phyloP scores from a whole-genome alignment of 2,797 vertebrate genomes.

The Sparus aurata region DNA sequence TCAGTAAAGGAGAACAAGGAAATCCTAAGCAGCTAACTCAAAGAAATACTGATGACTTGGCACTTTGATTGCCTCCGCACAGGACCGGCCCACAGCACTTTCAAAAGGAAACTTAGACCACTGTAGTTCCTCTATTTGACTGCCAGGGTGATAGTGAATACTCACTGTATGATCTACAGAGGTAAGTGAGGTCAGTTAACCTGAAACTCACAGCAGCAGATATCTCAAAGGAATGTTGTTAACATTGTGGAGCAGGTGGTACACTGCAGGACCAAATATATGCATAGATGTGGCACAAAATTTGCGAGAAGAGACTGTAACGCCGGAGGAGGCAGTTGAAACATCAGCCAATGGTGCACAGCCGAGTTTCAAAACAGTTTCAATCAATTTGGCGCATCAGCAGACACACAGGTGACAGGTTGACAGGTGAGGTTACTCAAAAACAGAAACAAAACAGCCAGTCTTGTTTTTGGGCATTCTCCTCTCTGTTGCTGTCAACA shows the following conservation, averaged over 20 bases:
- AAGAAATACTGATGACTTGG: slow-evolving; percentile 7
- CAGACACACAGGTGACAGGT: too few species aligned
- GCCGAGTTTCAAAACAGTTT: too few species aligned
- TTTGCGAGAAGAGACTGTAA: too few species aligned
- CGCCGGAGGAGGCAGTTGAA: too few species aligned
- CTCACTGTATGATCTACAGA: not conserved
- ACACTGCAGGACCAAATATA: not conserved
- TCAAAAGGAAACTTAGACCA: not conserved
- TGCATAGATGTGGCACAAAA: too few species aligned
- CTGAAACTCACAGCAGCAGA: not conserved
- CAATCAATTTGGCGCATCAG: too few species aligned
- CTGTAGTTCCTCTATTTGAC: not conserved
- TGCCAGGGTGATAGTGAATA: not conserved
- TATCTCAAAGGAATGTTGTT: not conserved
- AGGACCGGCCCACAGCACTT: not conserved
- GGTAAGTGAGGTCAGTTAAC: not conserved
- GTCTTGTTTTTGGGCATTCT: too few species aligned
- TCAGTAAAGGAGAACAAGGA: slow-evolving; percentile 24
- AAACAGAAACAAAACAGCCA: too few species aligned
- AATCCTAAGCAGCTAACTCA: slow-evolving; percentile 16
- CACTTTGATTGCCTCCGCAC: slow-evolving; percentile 9
- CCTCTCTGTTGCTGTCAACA: too few species aligned
- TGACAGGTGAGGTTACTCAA: too few species aligned
- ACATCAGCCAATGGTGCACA: too few species aligned
- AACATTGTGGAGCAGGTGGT: not conserved